Percentiles rank a stretch among this genome's conserved stretches.
Conservation (phyloP, 2,113 vertebrate species). For the Vombatus ursinus region DNA sequence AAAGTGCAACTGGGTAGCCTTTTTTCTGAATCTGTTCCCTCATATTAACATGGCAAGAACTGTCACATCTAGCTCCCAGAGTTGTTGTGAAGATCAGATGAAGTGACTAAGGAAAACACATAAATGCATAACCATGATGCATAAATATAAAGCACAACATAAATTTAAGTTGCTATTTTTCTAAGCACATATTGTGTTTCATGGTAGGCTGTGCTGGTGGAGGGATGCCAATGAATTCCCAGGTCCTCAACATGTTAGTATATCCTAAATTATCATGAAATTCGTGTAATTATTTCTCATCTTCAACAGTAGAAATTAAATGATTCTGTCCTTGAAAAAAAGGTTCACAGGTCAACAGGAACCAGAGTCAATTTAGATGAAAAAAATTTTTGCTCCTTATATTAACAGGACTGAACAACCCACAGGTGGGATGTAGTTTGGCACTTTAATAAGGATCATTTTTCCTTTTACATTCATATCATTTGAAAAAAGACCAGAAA, state of each 20-base stretch:
- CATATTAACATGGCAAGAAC: not conserved
- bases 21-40: not conserved
- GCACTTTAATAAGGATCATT: not conserved
- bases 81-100: not conserved
- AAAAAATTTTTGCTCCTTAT: not conserved
- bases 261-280: not conserved
- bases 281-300: not conserved
- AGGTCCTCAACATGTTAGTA: not conserved
- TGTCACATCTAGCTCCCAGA: not conserved
- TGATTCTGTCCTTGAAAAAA: not conserved
- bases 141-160: no score
- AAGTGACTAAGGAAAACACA: not conserved
- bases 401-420: not conserved
- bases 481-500: not conserved
- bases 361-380: not conserved
- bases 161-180: not conserved
- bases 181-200: not conserved
- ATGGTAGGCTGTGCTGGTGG: not conserved
- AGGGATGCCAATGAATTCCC: not conserved
- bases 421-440: conserved; percentile 10
- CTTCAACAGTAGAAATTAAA: conserved; percentile 1
- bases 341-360: conserved; percentile 2
- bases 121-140: no score
- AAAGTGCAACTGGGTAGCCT: not conserved
- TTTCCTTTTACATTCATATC: not conserved